phyloP scores from a whole-genome alignment of 2,888 invertebrate genomes.

The Oligia strigilis region DNA sequence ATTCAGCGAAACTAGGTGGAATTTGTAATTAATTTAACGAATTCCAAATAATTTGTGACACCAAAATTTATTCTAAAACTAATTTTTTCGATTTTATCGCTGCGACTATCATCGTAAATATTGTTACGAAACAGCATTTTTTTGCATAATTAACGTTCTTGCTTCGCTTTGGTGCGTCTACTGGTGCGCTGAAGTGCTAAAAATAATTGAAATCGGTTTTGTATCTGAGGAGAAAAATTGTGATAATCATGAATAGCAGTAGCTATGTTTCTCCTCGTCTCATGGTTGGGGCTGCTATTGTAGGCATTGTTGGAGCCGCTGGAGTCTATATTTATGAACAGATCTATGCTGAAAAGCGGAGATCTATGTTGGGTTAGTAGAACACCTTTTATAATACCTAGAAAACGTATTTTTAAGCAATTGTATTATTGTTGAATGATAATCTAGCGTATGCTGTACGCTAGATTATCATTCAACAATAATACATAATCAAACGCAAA shows the following conservation, averaged over 20 bases:
- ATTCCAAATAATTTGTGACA: conserved; percentile 17
- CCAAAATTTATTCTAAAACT: conserved; percentile 20
- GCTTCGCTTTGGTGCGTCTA: conserved; percentile 24
- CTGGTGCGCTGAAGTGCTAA: conserved; percentile 22
- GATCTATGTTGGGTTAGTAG: conserved; percentile 86
- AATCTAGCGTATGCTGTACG: no score
- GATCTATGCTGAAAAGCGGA: conserved; percentile 85
- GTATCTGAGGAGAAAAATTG: neutral
- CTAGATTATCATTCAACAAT: neutral
- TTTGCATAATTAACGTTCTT: conserved; percentile 27
- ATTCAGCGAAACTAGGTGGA: conserved; percentile 54
- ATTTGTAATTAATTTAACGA: conserved; percentile 41
- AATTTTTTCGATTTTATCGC: neutral
- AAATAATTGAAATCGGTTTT: conserved; percentile 13
- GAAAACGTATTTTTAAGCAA: neutral
- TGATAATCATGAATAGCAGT: conserved; percentile 56
- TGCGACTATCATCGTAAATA: conserved; percentile 24
- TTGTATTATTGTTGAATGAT: no score
- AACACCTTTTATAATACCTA: conserved; percentile 11
- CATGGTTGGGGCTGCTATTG: conserved; percentile 87
- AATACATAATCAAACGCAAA: neutral
- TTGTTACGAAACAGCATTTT: conserved; percentile 41
- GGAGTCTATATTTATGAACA: conserved; percentile 88
- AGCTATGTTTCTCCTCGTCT: conserved; percentile 79
- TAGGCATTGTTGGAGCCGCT: conserved; percentile 88